Base-by-base conservation (phyloP, 1,140 invertebrate genomes). In the Polypedilum pembai region DNA sequence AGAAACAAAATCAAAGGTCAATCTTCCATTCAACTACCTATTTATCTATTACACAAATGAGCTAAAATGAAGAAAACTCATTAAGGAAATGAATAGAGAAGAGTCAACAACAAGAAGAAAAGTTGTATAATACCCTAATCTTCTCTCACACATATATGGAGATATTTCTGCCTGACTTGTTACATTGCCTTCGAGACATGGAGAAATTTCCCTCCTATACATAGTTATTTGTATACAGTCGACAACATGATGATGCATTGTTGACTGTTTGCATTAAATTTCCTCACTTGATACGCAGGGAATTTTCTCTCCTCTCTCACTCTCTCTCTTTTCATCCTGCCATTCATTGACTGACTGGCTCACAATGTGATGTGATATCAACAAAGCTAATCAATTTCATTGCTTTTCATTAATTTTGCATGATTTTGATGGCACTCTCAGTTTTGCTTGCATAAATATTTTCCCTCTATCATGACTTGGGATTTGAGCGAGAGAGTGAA, bases 11-110 rank as follows among this genome's bases (percentile, higher is more conserved):
- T n/a, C 45, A 56, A 56, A 56, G 3, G n/a, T n/a, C 45, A 56
- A 15, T 12, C 40, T 7, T 41, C 41, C 45, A 12, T 12, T n/a
- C n/a, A 56, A 15, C n/a, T n/a, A 56, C 12, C 45, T n/a, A n/a
- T 15, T 56, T n/a, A 56, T 56, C 45, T 56, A 12, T n/a, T 4
- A 56, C 45, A 56, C 12, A 56, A 33, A 33, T 33, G 24, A 33
- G 24, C 24, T 33, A 12, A 56, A 33, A 56, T 10, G 45, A 56
- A 56, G 45, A 56, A 45, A 56, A 56, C 12, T 56, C 45, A 56
- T 56, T 56, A 56, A 56, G 45, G 45, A 56, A 56, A 56, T 56
- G 45, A n/a, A n/a, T n/a, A 56, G 45, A n/a, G 45, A 45, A 56
- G n/a, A 56, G 45, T 56, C 45, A 56, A 56, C 41, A 45, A 45